Evolutionary conservation across 2,797 vertebrate genomes (phyloP), one percentile per base, ranked within the genome.

Genomic region (Gambusia yucatana): DNA sequence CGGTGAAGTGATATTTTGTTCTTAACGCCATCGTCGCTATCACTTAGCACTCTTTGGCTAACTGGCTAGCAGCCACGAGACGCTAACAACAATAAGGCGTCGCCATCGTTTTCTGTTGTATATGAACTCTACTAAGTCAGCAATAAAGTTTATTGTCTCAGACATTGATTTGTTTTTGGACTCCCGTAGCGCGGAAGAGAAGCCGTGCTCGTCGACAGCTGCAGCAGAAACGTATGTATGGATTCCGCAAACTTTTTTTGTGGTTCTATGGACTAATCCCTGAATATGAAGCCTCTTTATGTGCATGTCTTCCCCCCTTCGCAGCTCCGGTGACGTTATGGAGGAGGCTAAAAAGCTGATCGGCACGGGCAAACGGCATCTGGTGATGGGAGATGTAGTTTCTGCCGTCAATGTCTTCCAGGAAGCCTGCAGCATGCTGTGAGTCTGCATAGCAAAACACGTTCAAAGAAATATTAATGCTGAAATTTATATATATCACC

Each of bases 341-440:
- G 97, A 95, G 88, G 98, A 99, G 92, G 98, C 98, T 33, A 99
- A 98, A 93, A 99, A 98, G 80, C 87, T 99, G 0, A 92, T 99
- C 82, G 98, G 97, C 72, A 96, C 97, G 20, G 98, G 98, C 72
- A 98, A 98, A 86, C 95, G 97, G 83, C 96, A 99, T 89, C 93
- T 99, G 50, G 98, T 99, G 72, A 98, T 99, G 98, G 97, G 97
- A 47, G 97, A 99, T 89, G 94, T 99, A 79, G 97, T 97, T 8
- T 96, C 97, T 69, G 98, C 98, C 72, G 98, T 99, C 81, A 94
- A 93, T 78, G 98, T 97, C 0, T 98, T 99, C 86, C 98, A 99
- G 91, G 98, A 99, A 81, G 98, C 98, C 78, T 98, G 98, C 0
- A 94, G 97, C 81, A 96, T 99, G 94, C 88, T 99, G 98, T 99